Evolutionary conservation across 2,113 vertebrate species (phyloP).

Genomic region (Aviceda subcristata): DNA sequence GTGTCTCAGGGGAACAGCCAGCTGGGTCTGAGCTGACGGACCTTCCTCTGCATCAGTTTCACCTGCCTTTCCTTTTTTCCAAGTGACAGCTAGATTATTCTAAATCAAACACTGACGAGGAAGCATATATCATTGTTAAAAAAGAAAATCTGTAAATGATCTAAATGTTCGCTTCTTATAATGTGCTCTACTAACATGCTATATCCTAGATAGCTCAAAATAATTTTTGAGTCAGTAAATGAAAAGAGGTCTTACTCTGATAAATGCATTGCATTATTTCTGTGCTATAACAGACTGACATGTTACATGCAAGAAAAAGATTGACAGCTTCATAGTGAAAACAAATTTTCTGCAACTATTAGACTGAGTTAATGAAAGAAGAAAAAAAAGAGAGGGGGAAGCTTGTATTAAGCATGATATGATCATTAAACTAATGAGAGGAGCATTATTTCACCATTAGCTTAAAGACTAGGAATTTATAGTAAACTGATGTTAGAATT

Average conservation of each 20-base stretch:
- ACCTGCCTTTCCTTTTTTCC: background rate
- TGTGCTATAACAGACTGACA: background rate
- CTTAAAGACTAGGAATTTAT: slow-evolving; percentile 48
- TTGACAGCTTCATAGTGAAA: slow-evolving; percentile 3
- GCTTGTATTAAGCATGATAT: background rate
- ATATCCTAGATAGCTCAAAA: background rate
- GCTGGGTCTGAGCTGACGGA: background rate
- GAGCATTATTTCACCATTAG: slow-evolving; percentile 43
- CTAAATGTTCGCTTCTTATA: background rate
- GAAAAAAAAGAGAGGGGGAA: background rate
- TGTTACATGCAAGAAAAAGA: background rate
- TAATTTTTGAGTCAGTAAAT: background rate
- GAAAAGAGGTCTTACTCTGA: background rate
- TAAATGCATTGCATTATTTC: background rate
- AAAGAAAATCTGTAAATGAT: background rate
- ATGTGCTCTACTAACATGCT: background rate
- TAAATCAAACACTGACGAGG: background rate
- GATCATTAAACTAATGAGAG: slow-evolving; percentile 58
- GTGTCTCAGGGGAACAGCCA: background rate
- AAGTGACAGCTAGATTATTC: background rate
- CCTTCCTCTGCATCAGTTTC: background rate
- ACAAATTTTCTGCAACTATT: slow-evolving; percentile 6
- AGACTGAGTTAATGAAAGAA: slow-evolving; percentile 32
- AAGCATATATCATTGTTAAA: background rate
- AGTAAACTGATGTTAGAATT: slow-evolving; percentile 13